Percentiles rank a stretch among this genome's conserved stretches.
Conservation (phyloP, 2,888 invertebrate genomes). For the Agrypnus murinus region DNA sequence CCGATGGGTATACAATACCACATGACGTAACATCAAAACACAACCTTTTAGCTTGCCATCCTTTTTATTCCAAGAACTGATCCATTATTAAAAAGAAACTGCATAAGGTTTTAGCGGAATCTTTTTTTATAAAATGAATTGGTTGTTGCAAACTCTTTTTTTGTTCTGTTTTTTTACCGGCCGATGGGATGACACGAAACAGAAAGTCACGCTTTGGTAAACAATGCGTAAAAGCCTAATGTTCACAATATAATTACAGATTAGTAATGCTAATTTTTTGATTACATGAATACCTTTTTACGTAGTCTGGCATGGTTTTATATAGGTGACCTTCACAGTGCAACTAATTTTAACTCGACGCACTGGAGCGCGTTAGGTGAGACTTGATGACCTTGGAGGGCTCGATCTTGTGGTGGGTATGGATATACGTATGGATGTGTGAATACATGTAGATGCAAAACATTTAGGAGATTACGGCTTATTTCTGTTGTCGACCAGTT, state of each 20-base stretch:
- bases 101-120: no score
- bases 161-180: no score
- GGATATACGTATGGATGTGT: no score
- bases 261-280: conserved; percentile 32
- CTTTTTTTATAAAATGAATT: no score
- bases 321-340: conserved; percentile 46
- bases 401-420: background rate
- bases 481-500: conserved; percentile 6
- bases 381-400: conserved; percentile 51
- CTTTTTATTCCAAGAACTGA: no score
- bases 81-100: no score
- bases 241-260: conserved; percentile 15
- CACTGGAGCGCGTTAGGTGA: conserved; percentile 48
- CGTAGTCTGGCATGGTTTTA: conserved; percentile 33
- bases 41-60: no score
- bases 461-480: conserved; percentile 19
- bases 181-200: background rate
- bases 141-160: no score
- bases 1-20: no score
- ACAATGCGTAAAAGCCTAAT: conserved; percentile 31
- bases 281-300: conserved; percentile 10
- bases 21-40: no score
- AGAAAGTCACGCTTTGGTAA: conserved; percentile 33
- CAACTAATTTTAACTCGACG: conserved; percentile 42
- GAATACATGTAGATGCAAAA: no score